phyloP scores from a whole-genome alignment of 30 jellyfish, hydroid and myxozoan genomes.

The Chrysaora quinquecirrha region DNA sequence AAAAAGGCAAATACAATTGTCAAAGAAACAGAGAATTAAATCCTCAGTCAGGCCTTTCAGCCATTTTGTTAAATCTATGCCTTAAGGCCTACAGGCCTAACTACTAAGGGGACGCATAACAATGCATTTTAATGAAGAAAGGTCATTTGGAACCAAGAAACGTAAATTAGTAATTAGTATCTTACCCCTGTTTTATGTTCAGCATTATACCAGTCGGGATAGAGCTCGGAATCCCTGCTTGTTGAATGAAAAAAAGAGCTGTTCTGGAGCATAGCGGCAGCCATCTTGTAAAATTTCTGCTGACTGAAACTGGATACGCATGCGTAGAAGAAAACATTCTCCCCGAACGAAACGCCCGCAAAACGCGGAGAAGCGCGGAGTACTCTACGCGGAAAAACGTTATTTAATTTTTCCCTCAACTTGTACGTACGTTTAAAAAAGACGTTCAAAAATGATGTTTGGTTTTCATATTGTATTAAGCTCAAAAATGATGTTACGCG shows the following conservation, averaged over 20 bases:
- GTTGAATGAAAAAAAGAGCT: background rate
- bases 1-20: background rate
- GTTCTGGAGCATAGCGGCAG: constrained; percentile 15
- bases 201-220: constrained; percentile 91
- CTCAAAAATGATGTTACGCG: too few species aligned
- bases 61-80: background rate
- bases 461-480: too few species aligned
- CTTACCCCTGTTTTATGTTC: constrained; percentile 89
- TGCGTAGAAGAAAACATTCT: too few species aligned
- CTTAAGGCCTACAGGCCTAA: background rate
- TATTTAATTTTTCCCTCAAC: too few species aligned
- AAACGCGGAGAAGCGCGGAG: too few species aligned
- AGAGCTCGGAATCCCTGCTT: constrained; percentile 61
- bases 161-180: too few species aligned
- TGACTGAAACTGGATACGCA: background rate
- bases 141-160: too few species aligned
- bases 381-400: background rate
- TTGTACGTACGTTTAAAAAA: too few species aligned
- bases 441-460: too few species aligned
- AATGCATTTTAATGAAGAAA: too few species aligned
- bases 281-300: constrained; percentile 37
- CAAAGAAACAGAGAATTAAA: background rate
- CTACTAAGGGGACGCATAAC: too few species aligned
- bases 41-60: background rate
- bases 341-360: too few species aligned